A percentile compares a stretch with the other conserved stretches of the same genome.
Conservation (phyloP, 2,888 invertebrate species). For the Dione juno region DNA sequence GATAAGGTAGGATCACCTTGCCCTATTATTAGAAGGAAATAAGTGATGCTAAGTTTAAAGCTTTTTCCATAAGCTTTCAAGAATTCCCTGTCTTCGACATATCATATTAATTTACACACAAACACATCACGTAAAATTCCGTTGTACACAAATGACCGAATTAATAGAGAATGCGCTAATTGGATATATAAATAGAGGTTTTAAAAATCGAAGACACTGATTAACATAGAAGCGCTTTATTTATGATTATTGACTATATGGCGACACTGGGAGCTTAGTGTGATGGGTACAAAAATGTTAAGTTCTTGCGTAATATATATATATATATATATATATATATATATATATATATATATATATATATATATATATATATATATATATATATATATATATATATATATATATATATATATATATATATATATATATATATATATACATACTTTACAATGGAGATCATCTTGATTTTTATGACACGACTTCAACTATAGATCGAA, state of each 20-base stretch:
- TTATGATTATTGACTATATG: slow-evolving; percentile 23
- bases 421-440: no score
- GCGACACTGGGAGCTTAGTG: not conserved
- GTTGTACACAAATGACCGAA: slow-evolving; percentile 18
- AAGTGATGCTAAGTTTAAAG: no score
- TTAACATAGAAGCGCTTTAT: slow-evolving; percentile 26
- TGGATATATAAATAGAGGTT: slow-evolving; percentile 25
- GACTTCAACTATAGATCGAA: no score
- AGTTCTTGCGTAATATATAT: not conserved
- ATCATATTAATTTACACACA: slow-evolving; percentile 29
- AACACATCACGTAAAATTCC: slow-evolving; percentile 26
- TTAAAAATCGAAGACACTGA: slow-evolving; percentile 30
- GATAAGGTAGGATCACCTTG: no score
- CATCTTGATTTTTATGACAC: no score
- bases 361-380: no score
- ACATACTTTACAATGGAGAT: no score
- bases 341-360: no score
- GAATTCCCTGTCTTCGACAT: slow-evolving; percentile 18
- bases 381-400: no score
- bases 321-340: no score
- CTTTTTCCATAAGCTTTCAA: not conserved
- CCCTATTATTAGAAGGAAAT: no score
- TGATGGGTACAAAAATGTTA: not conserved
- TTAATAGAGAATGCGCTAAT: slow-evolving; percentile 29
- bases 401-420: no score